Evolutionary conservation across 2,888 invertebrate species (phyloP).

Genomic region (Arrhopalites spinosus): DNA sequence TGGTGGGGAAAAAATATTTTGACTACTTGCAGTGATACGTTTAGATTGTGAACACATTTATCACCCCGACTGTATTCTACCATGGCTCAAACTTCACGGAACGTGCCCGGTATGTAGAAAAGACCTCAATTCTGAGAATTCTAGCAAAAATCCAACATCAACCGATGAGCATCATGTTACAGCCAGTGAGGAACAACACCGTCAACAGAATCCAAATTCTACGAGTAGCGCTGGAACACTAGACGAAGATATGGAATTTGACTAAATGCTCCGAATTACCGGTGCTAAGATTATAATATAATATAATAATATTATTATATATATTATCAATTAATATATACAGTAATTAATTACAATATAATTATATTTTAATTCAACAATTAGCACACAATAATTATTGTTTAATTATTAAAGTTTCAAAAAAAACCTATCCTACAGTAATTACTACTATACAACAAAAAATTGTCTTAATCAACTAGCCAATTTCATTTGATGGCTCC

Average conservation of each 20-base stretch:
- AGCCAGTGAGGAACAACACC: neutral
- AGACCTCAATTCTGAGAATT: constrained; percentile 10
- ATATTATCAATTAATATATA: too few species aligned
- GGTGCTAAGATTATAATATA: constrained; percentile 5
- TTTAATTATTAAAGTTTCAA: too few species aligned
- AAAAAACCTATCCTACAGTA: too few species aligned
- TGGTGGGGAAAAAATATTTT: too few species aligned
- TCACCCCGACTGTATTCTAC: constrained; percentile 90
- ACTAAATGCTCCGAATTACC: neutral
- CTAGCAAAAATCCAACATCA: neutral
- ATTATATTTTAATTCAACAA: too few species aligned
- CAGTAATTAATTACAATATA: too few species aligned
- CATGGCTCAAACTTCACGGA: constrained; percentile 76
- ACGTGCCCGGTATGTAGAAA: constrained; percentile 35
- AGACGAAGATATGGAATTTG: constrained; percentile 29
- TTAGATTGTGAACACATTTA: constrained; percentile 76
- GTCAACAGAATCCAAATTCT: neutral
- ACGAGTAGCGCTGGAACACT: neutral
- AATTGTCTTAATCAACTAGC: too few species aligned
- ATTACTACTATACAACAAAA: too few species aligned
- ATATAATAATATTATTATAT: too few species aligned
- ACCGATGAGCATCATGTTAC: neutral
- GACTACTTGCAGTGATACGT: too few species aligned
- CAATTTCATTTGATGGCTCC: too few species aligned
- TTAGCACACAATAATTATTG: too few species aligned